phyloP scores from a whole-genome alignment of 2,888 invertebrate species.

The Agrochola circellaris region DNA sequence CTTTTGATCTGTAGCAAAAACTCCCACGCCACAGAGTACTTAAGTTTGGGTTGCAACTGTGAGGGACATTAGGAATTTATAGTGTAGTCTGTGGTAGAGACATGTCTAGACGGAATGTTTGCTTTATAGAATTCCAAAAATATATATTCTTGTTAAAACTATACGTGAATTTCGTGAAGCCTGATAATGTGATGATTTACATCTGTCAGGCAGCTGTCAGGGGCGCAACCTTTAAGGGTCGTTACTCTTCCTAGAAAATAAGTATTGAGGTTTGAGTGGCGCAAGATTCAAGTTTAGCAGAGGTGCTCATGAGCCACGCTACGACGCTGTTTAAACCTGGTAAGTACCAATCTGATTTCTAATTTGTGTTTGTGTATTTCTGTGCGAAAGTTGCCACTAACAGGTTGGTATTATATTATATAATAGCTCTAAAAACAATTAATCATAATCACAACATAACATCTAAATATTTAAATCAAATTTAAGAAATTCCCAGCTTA shows the following conservation, averaged over 20 bases:
- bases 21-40: conserved; percentile 32
- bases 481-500: conserved; percentile 22
- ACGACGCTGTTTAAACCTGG: too few species aligned
- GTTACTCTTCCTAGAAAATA: too few species aligned
- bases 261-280: too few species aligned
- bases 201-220: neutral
- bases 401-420: too few species aligned
- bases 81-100: neutral
- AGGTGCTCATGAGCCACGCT: too few species aligned
- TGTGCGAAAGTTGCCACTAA: too few species aligned
- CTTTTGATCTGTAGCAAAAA: conserved; percentile 36
- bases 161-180: neutral
- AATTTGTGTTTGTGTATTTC: too few species aligned
- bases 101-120: neutral
- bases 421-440: too few species aligned
- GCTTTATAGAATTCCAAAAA: neutral
- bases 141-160: neutral
- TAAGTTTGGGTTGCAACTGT: conserved; percentile 29
- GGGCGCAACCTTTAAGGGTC: neutral
- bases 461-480: conserved; percentile 1
- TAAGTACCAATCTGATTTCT: too few species aligned
- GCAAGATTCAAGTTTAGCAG: too few species aligned
- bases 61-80: conserved; percentile 23
- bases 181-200: neutral
- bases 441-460: neutral